Evolutionary conservation across 1,140 invertebrate genomes (phyloP).

Genomic region (Holotrichia oblita): DNA sequence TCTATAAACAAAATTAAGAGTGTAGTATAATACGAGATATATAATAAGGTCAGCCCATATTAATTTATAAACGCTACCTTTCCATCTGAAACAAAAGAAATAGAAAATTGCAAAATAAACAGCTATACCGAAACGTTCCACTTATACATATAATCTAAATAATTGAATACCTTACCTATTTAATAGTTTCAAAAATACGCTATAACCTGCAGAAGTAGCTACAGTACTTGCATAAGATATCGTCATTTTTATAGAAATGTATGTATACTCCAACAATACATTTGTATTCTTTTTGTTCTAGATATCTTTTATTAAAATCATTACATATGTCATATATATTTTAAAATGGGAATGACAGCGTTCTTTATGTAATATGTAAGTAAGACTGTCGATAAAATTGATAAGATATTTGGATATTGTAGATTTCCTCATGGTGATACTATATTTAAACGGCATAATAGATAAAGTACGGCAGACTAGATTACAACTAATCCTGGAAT

Average conservation of each 20-base stretch:
- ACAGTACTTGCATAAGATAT: neutral
- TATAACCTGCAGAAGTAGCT: neutral
- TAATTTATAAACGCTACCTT: constrained; percentile 77
- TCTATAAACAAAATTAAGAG: constrained; percentile 68
- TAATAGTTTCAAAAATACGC: neutral
- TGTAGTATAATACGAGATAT: constrained; percentile 71
- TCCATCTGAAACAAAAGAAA: constrained; percentile 69
- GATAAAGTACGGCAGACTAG: no score
- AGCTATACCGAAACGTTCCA: neutral
- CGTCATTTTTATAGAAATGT: neutral
- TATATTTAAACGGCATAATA: no score
- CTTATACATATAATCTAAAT: no score
- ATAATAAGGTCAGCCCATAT: constrained; percentile 75
- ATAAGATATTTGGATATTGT: neutral
- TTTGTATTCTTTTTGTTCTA: neutral
- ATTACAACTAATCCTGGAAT: no score
- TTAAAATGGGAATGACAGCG: neutral
- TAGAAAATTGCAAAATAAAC: neutral
- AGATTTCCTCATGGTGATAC: no score
- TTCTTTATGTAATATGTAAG: neutral
- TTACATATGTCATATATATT: neutral
- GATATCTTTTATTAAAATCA: neutral
- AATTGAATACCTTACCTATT: neutral
- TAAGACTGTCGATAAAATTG: neutral
- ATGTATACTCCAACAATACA: neutral